Base-by-base conservation (phyloP, 1,140 invertebrate genomes). In the Diplogasteroides magnus region DNA sequence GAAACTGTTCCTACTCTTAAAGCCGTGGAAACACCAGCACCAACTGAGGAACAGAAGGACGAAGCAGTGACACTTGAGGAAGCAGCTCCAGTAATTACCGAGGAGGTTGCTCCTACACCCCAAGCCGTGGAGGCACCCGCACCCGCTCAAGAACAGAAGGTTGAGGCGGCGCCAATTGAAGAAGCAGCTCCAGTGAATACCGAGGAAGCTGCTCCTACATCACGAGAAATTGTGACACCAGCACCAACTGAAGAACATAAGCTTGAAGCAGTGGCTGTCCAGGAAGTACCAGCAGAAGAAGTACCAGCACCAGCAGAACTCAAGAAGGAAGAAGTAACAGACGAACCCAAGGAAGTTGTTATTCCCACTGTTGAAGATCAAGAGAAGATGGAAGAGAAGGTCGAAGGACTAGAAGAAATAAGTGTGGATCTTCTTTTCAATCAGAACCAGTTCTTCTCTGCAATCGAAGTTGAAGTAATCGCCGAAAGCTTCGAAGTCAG, bases 371-470 rank as follows among this genome's bases (percentile, higher is more conserved):
- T 19, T 19, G 37, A 6, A 11, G 37, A 11, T 19, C 6, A 48
- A 48, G 37, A 64, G 62, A 29, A 31, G 28, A 28, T 37, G 6
- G 62, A 64, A n/a, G 62, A 64, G 28, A 64, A 64, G 62, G 28
- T 27, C 28, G 62, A 64, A 29, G 62, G 28, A 31, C 62, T 27
- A 23, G 28, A 64, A 31, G 19, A 26, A 19, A 31, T 64, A n/a
- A 15, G 15, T n/a, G n/a, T n/a, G n/a, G n/a, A n/a, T n/a, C n/a
- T n/a, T n/a, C n/a, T n/a, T n/a, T n/a, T n/a, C n/a, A n/a, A n/a
- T n/a, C n/a, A n/a, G n/a, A 23, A 37, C 28, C n/a, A 27, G 15
- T 23, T 23, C 28, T n/a, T 19, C 62, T 64, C 15, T 31, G 11
- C 15, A 64, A 37, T 15, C 15, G 62, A 64, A 64, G 62, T 2